These are phyloP conservation scores for Oreochromis tanganicae DNA, from an alignment of 2,113 vertebrate genomes.

Conservation along the genomic window DNA sequence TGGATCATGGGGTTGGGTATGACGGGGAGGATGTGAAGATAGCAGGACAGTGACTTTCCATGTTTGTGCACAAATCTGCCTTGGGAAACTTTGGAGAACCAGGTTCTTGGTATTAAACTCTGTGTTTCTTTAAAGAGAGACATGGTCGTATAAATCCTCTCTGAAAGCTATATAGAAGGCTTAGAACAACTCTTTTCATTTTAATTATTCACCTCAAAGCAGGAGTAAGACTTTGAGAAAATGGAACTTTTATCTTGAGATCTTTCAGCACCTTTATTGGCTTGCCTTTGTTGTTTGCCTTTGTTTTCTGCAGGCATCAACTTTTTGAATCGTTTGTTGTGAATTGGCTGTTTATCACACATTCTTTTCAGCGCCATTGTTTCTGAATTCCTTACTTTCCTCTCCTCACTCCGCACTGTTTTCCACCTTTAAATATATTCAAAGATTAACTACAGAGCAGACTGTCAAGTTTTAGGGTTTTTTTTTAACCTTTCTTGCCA, in stretches of 20 bases:
- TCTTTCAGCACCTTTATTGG: neutral
- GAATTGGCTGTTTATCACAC: neutral
- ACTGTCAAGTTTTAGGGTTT: neutral
- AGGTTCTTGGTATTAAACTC: constrained; percentile 31
- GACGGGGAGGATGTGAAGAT: constrained; percentile 22
- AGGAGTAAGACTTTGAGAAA: neutral
- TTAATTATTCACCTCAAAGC: neutral
- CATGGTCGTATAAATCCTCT: constrained; percentile 30
- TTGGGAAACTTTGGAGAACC: constrained; percentile 44
- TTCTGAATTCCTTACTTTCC: constrained; percentile 6
- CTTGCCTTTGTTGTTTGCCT: neutral
- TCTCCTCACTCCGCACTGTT: neutral
- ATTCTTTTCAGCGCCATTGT: neutral
- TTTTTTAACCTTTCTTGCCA: neutral
- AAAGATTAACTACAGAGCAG: neutral
- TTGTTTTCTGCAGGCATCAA: neutral
- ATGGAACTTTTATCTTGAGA: neutral
- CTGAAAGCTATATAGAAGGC: constrained; percentile 4
- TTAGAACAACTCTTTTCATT: neutral
- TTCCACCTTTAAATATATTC: neutral
- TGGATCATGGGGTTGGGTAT: constrained; percentile 18
- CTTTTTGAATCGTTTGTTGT: neutral
- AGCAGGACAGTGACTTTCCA: constrained; percentile 53
- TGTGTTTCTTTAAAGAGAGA: constrained; percentile 56
- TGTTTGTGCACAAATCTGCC: constrained; percentile 65